These are phyloP conservation scores for Nasua narica DNA, from an alignment of 2,797 vertebrate species.

Conservation along the genomic window DNA sequence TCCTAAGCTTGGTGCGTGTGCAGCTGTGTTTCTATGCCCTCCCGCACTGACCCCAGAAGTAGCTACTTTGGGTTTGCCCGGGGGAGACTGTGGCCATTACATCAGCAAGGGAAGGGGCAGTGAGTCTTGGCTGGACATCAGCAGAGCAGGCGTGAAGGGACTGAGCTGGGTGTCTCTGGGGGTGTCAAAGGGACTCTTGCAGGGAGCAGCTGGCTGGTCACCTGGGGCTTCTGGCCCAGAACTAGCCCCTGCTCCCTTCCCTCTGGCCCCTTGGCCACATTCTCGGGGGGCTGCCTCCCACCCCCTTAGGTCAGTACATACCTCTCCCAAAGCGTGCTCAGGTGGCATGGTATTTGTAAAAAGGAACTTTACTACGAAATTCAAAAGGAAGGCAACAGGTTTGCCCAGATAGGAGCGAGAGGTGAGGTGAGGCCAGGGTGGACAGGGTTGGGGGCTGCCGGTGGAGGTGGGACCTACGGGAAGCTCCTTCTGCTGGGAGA, in stretches of 20 bases:
- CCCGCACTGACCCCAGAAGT: background rate
- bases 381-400: background rate
- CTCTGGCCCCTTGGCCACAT: background rate
- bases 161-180: background rate
- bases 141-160: accelerated
- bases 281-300: accelerated
- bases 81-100: accelerated
- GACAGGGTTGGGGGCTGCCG: accelerated
- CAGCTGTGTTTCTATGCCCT: background rate
- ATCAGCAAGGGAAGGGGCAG: background rate
- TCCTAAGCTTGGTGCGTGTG: background rate
- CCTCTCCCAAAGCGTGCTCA: background rate
- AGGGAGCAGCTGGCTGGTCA: background rate
- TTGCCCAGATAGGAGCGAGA: background rate
- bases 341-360: background rate
- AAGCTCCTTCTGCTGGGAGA: background rate
- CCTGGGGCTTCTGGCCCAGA: background rate
- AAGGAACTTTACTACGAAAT: conserved; percentile 10
- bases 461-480: background rate
- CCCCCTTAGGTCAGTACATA: accelerated
- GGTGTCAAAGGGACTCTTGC: background rate
- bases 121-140: background rate
- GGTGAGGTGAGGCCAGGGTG: accelerated
- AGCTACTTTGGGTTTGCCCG: background rate
- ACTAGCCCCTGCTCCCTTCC: background rate